phyloP scores from a whole-genome alignment of 2,888 invertebrate species.

The Escarpia spicata region DNA sequence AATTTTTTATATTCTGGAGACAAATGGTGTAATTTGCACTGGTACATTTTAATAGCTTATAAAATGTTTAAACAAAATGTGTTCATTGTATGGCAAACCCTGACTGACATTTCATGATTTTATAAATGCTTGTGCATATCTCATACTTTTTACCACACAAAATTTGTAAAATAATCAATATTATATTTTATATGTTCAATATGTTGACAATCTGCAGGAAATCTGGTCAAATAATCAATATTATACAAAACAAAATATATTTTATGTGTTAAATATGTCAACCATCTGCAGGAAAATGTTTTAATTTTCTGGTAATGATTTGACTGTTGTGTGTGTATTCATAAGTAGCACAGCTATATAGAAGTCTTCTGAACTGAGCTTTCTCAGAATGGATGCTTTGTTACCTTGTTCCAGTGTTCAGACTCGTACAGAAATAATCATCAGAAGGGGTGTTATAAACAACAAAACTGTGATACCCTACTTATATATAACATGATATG shows the following conservation, averaged over 20 bases:
- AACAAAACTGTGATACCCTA: background rate
- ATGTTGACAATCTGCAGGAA: background rate
- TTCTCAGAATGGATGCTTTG: background rate
- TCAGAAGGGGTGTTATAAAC: background rate
- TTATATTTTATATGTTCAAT: background rate
- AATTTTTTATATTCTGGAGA: background rate
- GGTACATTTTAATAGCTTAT: background rate
- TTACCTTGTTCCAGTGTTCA: too few relatives aligned
- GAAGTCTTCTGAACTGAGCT: background rate
- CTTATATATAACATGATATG: background rate
- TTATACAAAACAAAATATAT: background rate
- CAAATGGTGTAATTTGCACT: background rate
- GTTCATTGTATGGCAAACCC: background rate
- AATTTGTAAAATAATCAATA: too few relatives aligned
- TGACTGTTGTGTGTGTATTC: background rate
- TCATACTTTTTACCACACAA: background rate
- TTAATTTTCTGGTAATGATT: background rate
- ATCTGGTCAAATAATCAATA: background rate
- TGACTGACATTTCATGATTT: background rate
- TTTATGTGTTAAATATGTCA: background rate
- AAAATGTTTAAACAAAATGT: background rate
- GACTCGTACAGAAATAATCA: too few relatives aligned
- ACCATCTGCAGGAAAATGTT: background rate
- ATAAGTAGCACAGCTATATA: background rate
- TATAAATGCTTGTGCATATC: background rate